Conservation (phyloP, 2,113 vertebrate genomes). For the Varanus salvator region DNA sequence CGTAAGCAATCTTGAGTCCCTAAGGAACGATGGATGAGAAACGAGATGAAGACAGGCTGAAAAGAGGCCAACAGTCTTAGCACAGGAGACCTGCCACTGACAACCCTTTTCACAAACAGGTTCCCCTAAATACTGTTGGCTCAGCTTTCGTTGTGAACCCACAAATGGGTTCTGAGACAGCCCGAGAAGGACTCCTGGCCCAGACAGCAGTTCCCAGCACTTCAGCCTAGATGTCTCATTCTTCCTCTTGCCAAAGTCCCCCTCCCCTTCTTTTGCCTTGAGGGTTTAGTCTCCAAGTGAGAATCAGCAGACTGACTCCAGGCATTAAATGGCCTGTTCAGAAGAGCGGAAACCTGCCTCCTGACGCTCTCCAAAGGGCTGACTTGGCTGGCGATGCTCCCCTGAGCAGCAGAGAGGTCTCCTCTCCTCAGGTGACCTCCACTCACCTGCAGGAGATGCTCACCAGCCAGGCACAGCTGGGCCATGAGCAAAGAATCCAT, state of each 20-base stretch:
- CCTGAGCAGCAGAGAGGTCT: neutral
- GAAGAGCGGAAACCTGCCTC: constrained; percentile 15
- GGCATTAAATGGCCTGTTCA: constrained; percentile 34
- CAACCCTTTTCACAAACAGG: neutral
- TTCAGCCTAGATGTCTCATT: neutral
- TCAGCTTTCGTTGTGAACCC: neutral
- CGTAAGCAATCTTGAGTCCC: neutral
- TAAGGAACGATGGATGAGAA: neutral
- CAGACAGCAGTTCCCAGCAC: neutral
- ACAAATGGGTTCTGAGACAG: neutral
- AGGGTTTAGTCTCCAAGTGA: constrained; percentile 29
- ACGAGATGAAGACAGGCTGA: neutral
- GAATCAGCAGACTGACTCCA: constrained; percentile 34
- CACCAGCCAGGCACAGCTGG: neutral
- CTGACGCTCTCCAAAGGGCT: rapidly evolving
- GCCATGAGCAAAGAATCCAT: neutral
- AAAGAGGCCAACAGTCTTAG: neutral
- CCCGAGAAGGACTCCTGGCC: neutral
- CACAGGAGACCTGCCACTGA: neutral
- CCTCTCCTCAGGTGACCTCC: too few species aligned
- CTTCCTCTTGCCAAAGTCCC: neutral
- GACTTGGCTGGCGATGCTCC: neutral
- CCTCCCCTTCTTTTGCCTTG: constrained; percentile 3
- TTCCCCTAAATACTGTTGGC: neutral
- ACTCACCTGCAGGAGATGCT: neutral